Base-by-base conservation (phyloP, 2,888 invertebrate genomes). In the Tiliacea citrago region DNA sequence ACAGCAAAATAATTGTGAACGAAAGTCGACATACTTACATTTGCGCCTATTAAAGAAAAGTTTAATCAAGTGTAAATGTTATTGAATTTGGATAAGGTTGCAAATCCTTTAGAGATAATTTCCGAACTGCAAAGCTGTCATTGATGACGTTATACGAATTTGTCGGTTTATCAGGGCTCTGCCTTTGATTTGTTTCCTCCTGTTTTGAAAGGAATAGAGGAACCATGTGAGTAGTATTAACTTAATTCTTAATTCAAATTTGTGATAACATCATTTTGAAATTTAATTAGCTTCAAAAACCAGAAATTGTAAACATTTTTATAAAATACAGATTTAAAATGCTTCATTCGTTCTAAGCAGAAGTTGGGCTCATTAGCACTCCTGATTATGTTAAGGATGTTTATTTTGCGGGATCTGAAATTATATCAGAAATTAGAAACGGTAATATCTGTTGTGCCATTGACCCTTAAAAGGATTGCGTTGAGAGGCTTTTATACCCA, bases 121-220 rank as follows among this genome's bases (percentile, higher is more conserved):
- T 21, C 1, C 0, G 24, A 58, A 51, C 3, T 21, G 66, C 13
- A 70, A n/a, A n/a, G 58, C 2, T 66, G n/a, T 72, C 68, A 76
- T 83, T 80, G 29, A 3, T 29, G 29, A 3, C 3, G 29, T 29
- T 29, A 29, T 29, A 29, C 29, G 29, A 29, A 29, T 29, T 29
- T 29, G 29, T 29, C 29, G 29, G 29, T 29, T 29, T 29, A 29
- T 29, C 29, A 29, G 29, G 29, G 29, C 29, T 29, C 29, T 29
- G 29, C 29, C 29, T 29, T 92, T 93, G 93, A 93, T 93, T 94
- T 92, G 90, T 90, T 88, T 92, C 88, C 87, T 89, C 80, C 77
- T 82, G 82, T 82, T 29, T 29, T 58, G 57, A 83, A 82, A 72
- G 80, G 87, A 89, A 86, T 70, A 82, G 66, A 10, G 76, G 55